These are phyloP conservation scores for Centropyge bicolor DNA, from an alignment of 2,797 vertebrate species.

Conservation along the genomic window DNA sequence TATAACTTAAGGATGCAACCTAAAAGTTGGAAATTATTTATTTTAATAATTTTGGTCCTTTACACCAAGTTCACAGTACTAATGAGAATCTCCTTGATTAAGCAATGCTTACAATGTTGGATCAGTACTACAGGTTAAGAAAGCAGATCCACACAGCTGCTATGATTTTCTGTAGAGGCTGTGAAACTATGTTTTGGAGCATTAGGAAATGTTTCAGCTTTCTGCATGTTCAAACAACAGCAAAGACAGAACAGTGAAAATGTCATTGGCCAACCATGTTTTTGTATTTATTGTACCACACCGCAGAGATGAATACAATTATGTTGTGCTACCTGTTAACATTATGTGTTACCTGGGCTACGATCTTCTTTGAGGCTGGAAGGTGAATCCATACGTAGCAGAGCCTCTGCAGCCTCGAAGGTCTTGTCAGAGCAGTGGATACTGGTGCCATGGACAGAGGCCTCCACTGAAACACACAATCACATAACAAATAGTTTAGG, in stretches of 20 bases:
- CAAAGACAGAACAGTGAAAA: background rate
- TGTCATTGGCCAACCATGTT: background rate
- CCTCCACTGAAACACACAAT: constrained; percentile 89
- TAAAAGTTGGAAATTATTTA: background rate
- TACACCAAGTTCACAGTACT: background rate
- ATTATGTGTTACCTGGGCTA: constrained; percentile 93
- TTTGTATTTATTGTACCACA: background rate
- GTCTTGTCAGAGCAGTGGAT: constrained; percentile 96
- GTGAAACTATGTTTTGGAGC: background rate
- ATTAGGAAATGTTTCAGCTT: background rate
- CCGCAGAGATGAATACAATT: background rate
- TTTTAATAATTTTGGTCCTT: background rate
- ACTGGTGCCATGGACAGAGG: constrained; percentile 93
- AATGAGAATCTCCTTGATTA: background rate
- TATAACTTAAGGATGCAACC: no score
- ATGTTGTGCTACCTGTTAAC: no score
- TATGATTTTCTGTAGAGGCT: background rate
- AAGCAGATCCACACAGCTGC: background rate
- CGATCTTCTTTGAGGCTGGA: constrained; percentile 92
- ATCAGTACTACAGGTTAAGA: background rate
- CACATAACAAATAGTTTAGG: background rate
- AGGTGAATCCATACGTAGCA: constrained; percentile 98
- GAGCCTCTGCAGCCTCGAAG: constrained; percentile 96
- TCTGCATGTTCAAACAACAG: background rate
- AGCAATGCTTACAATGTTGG: background rate